These are phyloP conservation scores for Ammodytes marinus DNA, from an alignment of 2,113 vertebrate genomes.

Conservation along the genomic window DNA sequence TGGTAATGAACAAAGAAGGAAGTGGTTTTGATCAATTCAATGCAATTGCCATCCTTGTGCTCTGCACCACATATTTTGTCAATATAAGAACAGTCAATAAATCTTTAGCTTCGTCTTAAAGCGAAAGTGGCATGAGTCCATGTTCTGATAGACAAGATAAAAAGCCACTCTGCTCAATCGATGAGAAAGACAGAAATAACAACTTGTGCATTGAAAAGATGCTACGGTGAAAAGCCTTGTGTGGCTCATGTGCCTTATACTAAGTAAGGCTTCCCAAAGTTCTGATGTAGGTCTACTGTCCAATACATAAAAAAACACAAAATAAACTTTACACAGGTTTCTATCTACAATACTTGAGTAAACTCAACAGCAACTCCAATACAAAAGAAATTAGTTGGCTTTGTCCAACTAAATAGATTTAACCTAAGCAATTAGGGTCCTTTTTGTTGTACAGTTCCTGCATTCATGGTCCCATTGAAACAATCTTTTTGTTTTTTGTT, in stretches of 20 bases:
- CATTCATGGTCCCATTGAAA: neutral
- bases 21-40: conserved; percentile 43
- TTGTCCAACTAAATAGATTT: neutral
- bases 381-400: neutral
- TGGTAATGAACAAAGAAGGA: conserved; percentile 18
- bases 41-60: conserved; percentile 11
- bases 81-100: conserved; percentile 46
- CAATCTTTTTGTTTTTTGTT: too few relatives aligned
- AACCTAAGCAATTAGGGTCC: neutral
- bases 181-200: conserved; percentile 47
- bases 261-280: neutral
- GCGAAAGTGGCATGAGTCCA: conserved; percentile 26
- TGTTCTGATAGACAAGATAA: conserved; percentile 53
- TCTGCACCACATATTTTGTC: conserved; percentile 41
- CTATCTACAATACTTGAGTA: neutral
- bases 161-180: conserved; percentile 53
- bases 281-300: neutral
- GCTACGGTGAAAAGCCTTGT: conserved; percentile 8
- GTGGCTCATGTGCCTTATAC: neutral
- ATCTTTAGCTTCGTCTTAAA: conserved; percentile 52
- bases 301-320: neutral
- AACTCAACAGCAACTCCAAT: neutral
- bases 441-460: neutral
- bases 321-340: neutral
- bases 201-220: conserved; percentile 6